Evolutionary conservation across 2,797 vertebrate species (phyloP).

Genomic region (Ataeniobius toweri): DNA sequence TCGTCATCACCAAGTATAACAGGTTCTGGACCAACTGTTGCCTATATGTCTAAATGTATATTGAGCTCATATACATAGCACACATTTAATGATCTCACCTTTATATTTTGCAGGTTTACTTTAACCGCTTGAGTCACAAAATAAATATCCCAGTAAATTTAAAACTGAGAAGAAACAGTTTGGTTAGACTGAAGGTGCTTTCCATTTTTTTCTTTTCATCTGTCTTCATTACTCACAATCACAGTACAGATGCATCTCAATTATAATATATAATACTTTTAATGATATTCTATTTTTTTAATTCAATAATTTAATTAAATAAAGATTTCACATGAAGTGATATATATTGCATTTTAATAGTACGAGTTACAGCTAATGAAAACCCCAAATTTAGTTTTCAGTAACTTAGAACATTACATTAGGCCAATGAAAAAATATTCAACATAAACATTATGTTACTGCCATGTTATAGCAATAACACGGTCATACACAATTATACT

Average conservation of each 20-base stretch:
- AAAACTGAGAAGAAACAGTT: background rate
- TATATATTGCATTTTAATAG: background rate
- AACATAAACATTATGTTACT: background rate
- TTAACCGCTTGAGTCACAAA: background rate
- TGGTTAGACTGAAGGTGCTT: constrained; percentile 20
- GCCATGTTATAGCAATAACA: background rate
- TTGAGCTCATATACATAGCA: constrained; percentile 1
- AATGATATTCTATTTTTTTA: background rate
- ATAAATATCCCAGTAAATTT: background rate
- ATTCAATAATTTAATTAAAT: constrained; percentile 4
- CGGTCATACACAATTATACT: background rate
- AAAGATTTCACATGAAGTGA: background rate
- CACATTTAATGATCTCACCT: background rate
- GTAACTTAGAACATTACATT: background rate
- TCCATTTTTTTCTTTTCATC: constrained; percentile 48
- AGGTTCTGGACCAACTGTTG: background rate
- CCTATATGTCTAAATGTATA: background rate
- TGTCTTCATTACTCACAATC: constrained; percentile 25
- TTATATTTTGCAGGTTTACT: constrained; percentile 9
- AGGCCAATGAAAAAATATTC: background rate
- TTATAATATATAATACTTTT: background rate
- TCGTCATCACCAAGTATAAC: constrained; percentile 15
- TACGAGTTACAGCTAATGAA: background rate
- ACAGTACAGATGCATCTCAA: background rate
- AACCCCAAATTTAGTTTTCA: background rate